Evolutionary conservation across 2,113 vertebrate genomes (phyloP).

Genomic region (Podocnemis expansa): DNA sequence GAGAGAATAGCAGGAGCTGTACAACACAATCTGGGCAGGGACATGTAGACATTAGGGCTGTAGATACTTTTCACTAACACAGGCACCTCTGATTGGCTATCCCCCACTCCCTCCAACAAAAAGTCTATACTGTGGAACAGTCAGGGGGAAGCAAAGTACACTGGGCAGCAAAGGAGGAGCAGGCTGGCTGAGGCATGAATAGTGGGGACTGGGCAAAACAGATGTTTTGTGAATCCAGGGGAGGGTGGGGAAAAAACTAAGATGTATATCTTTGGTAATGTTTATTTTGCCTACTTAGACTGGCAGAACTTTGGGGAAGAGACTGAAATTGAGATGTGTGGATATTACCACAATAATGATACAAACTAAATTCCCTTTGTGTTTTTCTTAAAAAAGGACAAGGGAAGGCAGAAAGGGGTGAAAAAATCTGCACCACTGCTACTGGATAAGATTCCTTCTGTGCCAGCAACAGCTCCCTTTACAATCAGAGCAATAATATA

Average conservation of each 20-base stretch:
- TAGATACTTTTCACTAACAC: background rate
- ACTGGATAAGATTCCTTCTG: no score
- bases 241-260: background rate
- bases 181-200: background rate
- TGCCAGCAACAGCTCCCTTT: no score
- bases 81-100: background rate
- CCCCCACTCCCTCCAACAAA: background rate
- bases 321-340: background rate
- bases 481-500: no score
- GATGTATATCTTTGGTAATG: background rate
- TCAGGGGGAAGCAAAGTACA: background rate
- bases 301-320: background rate
- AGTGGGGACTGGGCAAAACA: background rate
- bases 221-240: background rate
- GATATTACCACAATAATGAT: background rate
- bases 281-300: background rate
- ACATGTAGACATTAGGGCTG: rapidly evolving
- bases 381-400: no score
- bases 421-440: no score
- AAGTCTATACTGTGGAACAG: background rate
- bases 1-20: rapidly evolving
- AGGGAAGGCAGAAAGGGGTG: no score
- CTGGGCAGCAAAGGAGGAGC: background rate
- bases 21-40: background rate
- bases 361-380: no score